Evolutionary conservation across 1,140 invertebrate genomes (phyloP).

Genomic region (Drosophila sturtevanti): DNA sequence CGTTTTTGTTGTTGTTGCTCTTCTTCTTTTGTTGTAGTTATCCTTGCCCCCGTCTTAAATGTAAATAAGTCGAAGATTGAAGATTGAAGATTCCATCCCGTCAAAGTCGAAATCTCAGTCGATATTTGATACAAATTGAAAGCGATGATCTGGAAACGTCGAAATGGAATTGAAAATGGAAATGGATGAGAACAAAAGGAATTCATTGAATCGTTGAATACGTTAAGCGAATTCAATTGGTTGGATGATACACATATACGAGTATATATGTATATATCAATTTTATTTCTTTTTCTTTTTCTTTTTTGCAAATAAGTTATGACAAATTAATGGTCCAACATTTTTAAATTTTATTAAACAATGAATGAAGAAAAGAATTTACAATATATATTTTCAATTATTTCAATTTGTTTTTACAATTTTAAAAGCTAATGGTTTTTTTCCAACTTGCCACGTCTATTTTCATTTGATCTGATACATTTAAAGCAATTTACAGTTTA

Average conservation of each 20-base stretch:
- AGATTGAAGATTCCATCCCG: conserved; percentile 19
- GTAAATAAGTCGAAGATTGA: conserved; percentile 4
- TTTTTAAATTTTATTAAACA: too few relatives aligned
- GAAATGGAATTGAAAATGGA: conserved; percentile 25
- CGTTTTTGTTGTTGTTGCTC: not conserved
- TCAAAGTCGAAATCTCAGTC: conserved; percentile 61
- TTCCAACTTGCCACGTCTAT: too few relatives aligned
- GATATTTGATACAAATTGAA: conserved; percentile 76
- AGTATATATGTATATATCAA: not conserved
- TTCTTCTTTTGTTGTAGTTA: not conserved
- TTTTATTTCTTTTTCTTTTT: too few relatives aligned
- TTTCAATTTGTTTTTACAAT: too few relatives aligned
- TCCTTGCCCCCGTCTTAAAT: conserved; percentile 6
- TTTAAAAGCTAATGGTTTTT: too few relatives aligned
- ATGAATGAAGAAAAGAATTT: too few relatives aligned
- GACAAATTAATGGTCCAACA: too few relatives aligned
- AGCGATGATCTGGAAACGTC: conserved; percentile 79
- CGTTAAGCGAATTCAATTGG: conserved; percentile 10
- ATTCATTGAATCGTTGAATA: not conserved
- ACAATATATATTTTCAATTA: too few relatives aligned
- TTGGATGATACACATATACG: not conserved
- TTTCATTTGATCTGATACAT: too few relatives aligned
- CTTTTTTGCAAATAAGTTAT: too few relatives aligned
- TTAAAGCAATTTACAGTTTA: too few relatives aligned
- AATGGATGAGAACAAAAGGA: conserved; percentile 8